A percentile compares a stretch with the other conserved stretches of the same genome.
Evolutionary conservation across 2,888 invertebrate species (phyloP).

Genomic region (Ectropis crepuscularia): DNA sequence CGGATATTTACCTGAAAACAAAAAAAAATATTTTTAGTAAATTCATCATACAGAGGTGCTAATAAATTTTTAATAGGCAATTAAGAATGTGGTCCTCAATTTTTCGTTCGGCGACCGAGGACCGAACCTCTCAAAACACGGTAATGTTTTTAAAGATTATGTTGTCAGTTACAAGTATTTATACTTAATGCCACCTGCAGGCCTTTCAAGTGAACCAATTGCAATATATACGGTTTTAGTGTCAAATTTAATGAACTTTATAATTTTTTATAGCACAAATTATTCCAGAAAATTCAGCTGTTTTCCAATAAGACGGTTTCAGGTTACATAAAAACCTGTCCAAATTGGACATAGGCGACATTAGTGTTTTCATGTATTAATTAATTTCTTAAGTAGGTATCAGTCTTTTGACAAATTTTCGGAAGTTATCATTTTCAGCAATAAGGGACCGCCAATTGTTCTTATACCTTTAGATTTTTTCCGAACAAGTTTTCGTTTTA

Average conservation of each 20-base stretch:
- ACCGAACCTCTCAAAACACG: slow-evolving; percentile 5
- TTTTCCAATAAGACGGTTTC: no score
- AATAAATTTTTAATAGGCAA: slow-evolving; percentile 32
- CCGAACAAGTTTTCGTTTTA: no score
- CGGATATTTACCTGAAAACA: slow-evolving; percentile 59
- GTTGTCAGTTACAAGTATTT: slow-evolving; percentile 15
- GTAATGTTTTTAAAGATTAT: slow-evolving; percentile 19
- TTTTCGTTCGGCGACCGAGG: slow-evolving; percentile 5
- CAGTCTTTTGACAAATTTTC: no score
- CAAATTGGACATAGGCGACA: no score
- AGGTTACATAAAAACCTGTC: no score
- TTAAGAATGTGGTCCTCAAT: slow-evolving; percentile 23
- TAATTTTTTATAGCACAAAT: no score
- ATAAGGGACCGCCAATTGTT: no score
- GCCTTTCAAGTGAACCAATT: slow-evolving; percentile 9
- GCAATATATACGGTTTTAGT: slow-evolving; percentile 14
- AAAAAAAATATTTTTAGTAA: slow-evolving; percentile 39
- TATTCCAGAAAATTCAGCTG: no score
- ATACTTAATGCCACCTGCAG: slow-evolving; percentile 21
- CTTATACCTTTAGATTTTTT: no score
- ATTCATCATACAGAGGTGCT: slow-evolving; percentile 21
- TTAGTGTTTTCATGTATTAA: no score
- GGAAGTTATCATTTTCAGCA: no score
- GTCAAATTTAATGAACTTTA: neutral
- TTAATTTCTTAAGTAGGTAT: no score